Conservation (phyloP, 1,140 invertebrate genomes). For the Drosophila kikkawai region DNA sequence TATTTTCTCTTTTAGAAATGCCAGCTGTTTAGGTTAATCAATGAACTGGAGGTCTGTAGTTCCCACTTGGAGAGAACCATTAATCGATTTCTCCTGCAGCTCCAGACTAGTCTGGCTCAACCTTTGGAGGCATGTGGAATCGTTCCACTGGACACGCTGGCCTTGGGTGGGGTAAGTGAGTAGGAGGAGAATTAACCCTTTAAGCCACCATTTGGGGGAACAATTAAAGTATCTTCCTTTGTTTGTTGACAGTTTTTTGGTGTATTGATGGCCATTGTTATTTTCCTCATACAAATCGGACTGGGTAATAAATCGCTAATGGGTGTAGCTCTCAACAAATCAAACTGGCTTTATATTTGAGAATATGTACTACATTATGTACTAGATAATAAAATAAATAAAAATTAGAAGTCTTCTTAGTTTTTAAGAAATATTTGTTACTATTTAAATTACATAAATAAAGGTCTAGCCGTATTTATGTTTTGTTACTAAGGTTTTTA, state of each 20-base stretch:
- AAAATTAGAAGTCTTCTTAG: too few relatives aligned
- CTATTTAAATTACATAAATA: too few relatives aligned
- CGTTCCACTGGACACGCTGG: conserved; percentile 64
- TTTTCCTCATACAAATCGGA: conserved; percentile 79
- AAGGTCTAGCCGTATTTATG: neutral
- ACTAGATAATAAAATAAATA: neutral
- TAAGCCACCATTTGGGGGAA: neutral
- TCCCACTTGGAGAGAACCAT: conserved; percentile 48
- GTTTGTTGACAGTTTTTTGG: conserved; percentile 61
- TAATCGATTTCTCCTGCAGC: conserved; percentile 69
- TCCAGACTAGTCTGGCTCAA: conserved; percentile 42
- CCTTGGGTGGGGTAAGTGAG: conserved; percentile 68
- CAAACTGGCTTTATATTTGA: conserved; percentile 21
- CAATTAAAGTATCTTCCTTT: conserved; percentile 24
- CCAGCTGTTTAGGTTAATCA: conserved; percentile 45
- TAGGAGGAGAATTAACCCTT: neutral
- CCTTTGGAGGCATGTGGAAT: conserved; percentile 56
- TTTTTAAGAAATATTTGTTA: neutral
- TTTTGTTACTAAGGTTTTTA: neutral
- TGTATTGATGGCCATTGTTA: conserved; percentile 68
- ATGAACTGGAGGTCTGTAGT: conserved; percentile 44
- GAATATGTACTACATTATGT: neutral
- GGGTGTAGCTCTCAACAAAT: conserved; percentile 39
- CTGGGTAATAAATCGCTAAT: conserved; percentile 71
- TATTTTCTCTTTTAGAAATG: conserved; percentile 51